Evolutionary conservation across 2,797 vertebrate genomes (phyloP).

Genomic region (Clarias laeviceps): DNA sequence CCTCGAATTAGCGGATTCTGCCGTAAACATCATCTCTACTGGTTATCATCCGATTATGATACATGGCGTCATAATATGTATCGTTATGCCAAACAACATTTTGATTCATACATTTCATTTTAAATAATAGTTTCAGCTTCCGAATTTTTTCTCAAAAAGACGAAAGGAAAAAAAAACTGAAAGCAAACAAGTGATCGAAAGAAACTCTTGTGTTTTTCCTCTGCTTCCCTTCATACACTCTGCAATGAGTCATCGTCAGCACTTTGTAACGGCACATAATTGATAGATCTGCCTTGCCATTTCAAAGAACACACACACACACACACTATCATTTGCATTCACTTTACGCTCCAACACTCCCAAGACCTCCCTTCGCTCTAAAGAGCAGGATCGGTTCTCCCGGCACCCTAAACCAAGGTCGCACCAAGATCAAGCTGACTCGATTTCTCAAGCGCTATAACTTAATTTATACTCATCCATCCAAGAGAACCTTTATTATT

Average conservation of each 20-base stretch:
- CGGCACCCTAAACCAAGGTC: slow-evolving; percentile 46
- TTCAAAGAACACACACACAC: slow-evolving; percentile 24
- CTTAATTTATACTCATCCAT: slow-evolving; percentile 40
- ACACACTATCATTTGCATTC: slow-evolving; percentile 49
- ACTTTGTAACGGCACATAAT: slow-evolving; percentile 41
- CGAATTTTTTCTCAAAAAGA: neutral
- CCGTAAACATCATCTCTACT: too few species aligned
- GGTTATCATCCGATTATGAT: too few species aligned
- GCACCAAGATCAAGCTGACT: slow-evolving; percentile 21
- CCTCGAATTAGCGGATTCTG: too few species aligned
- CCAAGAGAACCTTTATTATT: slow-evolving; percentile 29
- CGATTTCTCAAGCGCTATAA: slow-evolving; percentile 34
- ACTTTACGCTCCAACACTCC: slow-evolving; percentile 30
- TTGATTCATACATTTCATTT: neutral
- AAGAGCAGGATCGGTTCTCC: slow-evolving; percentile 30
- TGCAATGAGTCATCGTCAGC: slow-evolving; percentile 51
- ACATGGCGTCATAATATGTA: too few species aligned
- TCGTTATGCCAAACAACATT: neutral
- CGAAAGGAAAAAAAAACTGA: neutral
- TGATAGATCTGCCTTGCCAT: slow-evolving; percentile 43
- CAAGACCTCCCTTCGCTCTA: slow-evolving; percentile 12
- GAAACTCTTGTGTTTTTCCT: neutral
- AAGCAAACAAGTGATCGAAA: slow-evolving; percentile 14
- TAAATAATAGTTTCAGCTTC: neutral
- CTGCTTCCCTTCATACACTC: slow-evolving; percentile 8